A percentile compares a stretch with the other conserved stretches of the same genome.
Evolutionary conservation across 2,113 vertebrate species (phyloP).

Genomic region (Campylorhamphus procurvoides): DNA sequence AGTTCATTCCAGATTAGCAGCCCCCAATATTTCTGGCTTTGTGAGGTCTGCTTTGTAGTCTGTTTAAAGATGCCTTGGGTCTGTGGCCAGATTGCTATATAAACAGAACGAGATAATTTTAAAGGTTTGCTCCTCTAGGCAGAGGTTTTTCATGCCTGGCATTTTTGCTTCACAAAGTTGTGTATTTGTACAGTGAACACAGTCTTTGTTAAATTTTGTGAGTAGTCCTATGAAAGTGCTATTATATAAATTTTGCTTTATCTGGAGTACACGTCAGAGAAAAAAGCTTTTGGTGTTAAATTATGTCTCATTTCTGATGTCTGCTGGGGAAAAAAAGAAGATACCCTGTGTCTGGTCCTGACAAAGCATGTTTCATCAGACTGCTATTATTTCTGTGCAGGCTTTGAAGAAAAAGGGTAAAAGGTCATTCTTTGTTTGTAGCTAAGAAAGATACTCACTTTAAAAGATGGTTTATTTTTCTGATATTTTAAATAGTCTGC

Average conservation of each 20-base stretch:
- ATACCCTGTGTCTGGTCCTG: not conserved
- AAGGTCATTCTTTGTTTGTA: constrained; percentile 44
- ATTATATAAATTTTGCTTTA: not conserved
- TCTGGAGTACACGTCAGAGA: not conserved
- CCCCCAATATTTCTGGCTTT: not conserved
- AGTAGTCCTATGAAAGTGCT: not conserved
- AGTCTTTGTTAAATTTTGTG: not conserved
- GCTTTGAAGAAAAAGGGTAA: constrained; percentile 42
- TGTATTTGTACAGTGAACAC: not conserved
- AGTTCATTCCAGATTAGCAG: not conserved
- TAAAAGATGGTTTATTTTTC: not conserved
- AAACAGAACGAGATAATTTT: not conserved
- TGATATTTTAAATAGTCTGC: not conserved
- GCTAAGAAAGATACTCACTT: not conserved
- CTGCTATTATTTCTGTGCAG: constrained; percentile 44
- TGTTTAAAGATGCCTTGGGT: not conserved
- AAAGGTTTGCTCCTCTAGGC: not conserved
- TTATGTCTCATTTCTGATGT: not conserved
- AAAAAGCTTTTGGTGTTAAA: not conserved
- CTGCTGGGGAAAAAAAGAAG: constrained; percentile 8
- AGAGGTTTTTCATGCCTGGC: not conserved
- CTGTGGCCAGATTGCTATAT: not conserved
- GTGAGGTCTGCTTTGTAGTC: not conserved
- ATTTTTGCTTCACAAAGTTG: not conserved
- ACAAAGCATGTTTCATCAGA: constrained; percentile 40